phyloP scores from a whole-genome alignment of 1,140 invertebrate species.

The Orius laevigatus region DNA sequence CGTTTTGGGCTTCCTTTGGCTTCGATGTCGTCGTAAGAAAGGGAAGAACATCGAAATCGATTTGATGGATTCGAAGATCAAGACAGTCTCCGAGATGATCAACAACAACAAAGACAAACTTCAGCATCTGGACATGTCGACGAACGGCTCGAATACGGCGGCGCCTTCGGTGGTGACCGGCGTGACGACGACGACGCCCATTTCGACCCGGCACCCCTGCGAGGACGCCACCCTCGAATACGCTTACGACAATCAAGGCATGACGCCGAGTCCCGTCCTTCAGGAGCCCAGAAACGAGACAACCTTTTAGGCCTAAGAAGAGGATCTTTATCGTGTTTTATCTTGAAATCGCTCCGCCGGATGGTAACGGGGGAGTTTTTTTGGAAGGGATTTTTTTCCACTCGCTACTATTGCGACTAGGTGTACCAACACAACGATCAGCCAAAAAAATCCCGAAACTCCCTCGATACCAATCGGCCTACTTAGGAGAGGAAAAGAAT shows the following conservation, averaged over 20 bases:
- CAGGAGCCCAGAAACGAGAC: constrained; percentile 3
- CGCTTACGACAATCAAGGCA: constrained; percentile 49
- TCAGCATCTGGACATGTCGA: not conserved
- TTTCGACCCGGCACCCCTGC: constrained; percentile 28
- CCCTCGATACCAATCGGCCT: no score
- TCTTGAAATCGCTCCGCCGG: no score
- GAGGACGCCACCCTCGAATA: constrained; percentile 50
- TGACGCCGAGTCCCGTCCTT: constrained; percentile 34
- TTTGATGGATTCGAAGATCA: constrained; percentile 5
- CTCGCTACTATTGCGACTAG: no score
- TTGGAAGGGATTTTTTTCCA: no score
- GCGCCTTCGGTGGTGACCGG: constrained; percentile 14
- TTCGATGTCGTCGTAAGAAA: not conserved
- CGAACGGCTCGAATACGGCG: constrained; percentile 4
- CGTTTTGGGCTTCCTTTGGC: constrained; percentile 5
- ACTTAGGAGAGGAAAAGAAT: no score
- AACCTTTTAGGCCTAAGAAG: constrained; percentile 1
- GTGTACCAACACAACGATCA: no score
- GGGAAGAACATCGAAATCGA: not conserved
- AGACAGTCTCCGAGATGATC: not conserved
- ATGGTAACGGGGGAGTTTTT: no score
- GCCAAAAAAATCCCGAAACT: no score
- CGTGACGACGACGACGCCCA: constrained; percentile 11
- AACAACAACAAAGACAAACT: constrained; percentile 6
- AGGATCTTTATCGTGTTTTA: no score